Conservation (phyloP, 2,888 invertebrate species). For the Exocentrus adspersus region DNA sequence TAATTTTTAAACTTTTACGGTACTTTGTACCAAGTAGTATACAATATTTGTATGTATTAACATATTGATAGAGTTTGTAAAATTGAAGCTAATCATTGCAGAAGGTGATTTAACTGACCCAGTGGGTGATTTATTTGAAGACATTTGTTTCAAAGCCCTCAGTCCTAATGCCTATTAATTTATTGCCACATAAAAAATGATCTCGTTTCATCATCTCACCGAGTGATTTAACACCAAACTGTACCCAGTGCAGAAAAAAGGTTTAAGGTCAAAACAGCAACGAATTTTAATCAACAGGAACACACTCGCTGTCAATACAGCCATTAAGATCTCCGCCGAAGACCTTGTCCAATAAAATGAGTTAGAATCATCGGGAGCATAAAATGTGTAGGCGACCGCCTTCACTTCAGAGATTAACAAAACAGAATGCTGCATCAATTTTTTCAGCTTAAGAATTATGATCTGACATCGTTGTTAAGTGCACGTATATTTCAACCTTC, state of each 20-base stretch:
- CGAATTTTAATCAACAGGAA: neutral
- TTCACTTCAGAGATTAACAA: neutral
- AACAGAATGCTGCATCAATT: neutral
- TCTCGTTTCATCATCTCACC: neutral
- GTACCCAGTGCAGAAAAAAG: conserved; percentile 1
- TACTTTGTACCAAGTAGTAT: too few species aligned
- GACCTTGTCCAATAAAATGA: conserved; percentile 1
- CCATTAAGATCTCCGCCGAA: neutral
- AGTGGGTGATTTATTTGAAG: too few species aligned
- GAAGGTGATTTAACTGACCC: too few species aligned
- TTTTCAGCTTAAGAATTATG: neutral
- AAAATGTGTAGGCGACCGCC: neutral
- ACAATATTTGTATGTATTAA: too few species aligned
- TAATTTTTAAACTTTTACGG: too few species aligned
- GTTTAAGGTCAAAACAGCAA: conserved; percentile 3
- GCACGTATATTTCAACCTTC: too few species aligned
- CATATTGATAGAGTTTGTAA: too few species aligned
- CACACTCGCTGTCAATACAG: neutral
- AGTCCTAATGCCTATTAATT: too few species aligned
- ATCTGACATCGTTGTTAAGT: too few species aligned
- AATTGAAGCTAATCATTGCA: too few species aligned
- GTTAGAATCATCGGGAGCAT: neutral
- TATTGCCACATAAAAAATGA: neutral
- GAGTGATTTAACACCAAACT: neutral
- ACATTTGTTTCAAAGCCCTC: too few species aligned